Evolutionary conservation across 1,140 invertebrate species (phyloP), one percentile per base, ranked within the genome.

Genomic region (Panagrolaimus sp.): DNA sequence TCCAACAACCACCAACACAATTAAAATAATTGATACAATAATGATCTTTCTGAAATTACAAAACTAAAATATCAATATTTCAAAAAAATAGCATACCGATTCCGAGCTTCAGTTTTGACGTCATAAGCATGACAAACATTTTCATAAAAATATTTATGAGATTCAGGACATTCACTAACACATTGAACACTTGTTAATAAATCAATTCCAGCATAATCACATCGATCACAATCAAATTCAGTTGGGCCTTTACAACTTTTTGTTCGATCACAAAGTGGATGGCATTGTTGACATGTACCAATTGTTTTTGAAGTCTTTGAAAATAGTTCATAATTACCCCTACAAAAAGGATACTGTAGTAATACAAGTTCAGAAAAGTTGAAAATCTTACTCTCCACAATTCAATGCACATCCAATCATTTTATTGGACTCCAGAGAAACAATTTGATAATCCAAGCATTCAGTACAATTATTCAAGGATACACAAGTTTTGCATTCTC

Each of bases 231-330:
- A 14, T 58, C 52, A 14, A 28, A 58, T 24, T 21, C 52, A 0
- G 12, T 17, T 26, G 52, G 52, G 8, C 52, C 52, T 0, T n/a
- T 58, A 14, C 52, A 58, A 58, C 28, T 17, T 21, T 58, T 28
- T 58, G 21, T n/a, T 26, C 21, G 10, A 58, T 58, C 52, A 28
- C 52, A 58, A 21, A 26, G 28, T 58, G 21, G 21, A 58, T 58
- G 52, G 52, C 52, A 58, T 26, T 21, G 21, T 21, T 28, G 52
- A n/a, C 52, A 58, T 12, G 28, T 58, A n/a, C 52, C 52, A 24
- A 48, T 10, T 4, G 10, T 21, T 58, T 58, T 10, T 58, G 8
- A 58, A 12, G 5, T 26, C 8, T 58, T 58, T 58, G 52, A 10
- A 28, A 1, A 12, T 17, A 9, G 17, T 58, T 58, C 14, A 28